Percentiles rank a stretch among this genome's conserved stretches.
phyloP scores from a whole-genome alignment of 2,113 vertebrate species.

The Bothrops jararaca region DNA sequence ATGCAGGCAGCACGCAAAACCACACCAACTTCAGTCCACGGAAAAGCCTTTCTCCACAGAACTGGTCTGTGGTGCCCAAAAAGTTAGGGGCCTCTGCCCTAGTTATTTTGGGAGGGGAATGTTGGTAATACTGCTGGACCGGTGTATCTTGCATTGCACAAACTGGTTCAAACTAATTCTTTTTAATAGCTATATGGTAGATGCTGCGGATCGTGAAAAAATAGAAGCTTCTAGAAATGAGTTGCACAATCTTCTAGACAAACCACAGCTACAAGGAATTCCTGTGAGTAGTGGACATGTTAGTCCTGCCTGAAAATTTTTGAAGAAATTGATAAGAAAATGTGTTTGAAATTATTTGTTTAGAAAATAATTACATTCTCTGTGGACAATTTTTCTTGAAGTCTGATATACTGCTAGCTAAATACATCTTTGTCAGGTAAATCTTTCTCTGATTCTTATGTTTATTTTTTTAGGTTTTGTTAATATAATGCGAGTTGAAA shows the following conservation, averaged over 20 bases:
- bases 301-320: neutral
- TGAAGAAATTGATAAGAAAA: neutral
- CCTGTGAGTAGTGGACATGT: slow-evolving; percentile 80
- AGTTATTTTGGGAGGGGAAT: neutral
- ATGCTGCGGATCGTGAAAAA: slow-evolving; percentile 95
- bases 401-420: neutral
- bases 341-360: neutral
- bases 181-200: slow-evolving; percentile 93
- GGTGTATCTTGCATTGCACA: neutral
- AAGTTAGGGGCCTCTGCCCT: neutral
- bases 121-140: neutral
- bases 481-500: neutral
- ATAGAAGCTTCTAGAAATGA: slow-evolving; percentile 97
- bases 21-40: too few species aligned
- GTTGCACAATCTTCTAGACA: slow-evolving; percentile 97
- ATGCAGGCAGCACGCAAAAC: too few species aligned
- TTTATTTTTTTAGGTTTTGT: neutral
- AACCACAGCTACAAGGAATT: slow-evolving; percentile 97
- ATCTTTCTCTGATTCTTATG: neutral
- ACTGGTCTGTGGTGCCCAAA: too few species aligned
- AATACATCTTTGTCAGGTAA: neutral
- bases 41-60: too few species aligned
- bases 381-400: neutral
- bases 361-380: neutral
- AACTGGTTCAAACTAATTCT: slow-evolving; percentile 2